phyloP scores from a whole-genome alignment of 2,888 invertebrate genomes.

The Cryptus viduatorius region DNA sequence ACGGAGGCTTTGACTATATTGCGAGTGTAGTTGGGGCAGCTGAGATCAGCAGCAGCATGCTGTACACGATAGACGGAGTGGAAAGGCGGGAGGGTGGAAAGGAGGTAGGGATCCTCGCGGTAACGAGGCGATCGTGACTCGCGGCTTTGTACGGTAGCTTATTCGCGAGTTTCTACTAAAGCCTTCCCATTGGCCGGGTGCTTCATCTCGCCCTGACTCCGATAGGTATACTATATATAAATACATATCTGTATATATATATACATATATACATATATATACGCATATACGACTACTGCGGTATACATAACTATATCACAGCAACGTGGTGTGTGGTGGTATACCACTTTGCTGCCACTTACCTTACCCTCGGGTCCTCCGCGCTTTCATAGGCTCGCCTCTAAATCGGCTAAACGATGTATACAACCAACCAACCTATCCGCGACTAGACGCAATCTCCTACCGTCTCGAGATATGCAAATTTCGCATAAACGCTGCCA shows the following conservation, averaged over 20 bases:
- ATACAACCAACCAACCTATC: conserved; percentile 61
- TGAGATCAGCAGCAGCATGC: conserved; percentile 48
- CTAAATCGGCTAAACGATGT: conserved; percentile 77
- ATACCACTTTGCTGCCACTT: conserved; percentile 79
- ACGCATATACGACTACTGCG: conserved; percentile 8
- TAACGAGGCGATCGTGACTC: conserved; percentile 84
- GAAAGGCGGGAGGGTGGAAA: conserved; percentile 44
- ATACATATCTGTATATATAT: conserved; percentile 4
- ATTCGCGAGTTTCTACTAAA: conserved; percentile 73
- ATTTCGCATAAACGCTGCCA: background rate
- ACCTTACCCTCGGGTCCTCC: conserved; percentile 69
- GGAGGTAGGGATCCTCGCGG: conserved; percentile 63
- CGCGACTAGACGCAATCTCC: conserved; percentile 10
- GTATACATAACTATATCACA: conserved; percentile 9
- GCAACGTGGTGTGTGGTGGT: conserved; percentile 50
- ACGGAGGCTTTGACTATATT: conserved; percentile 15
- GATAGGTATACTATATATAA: conserved; percentile 40
- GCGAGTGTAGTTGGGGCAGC: conserved; percentile 66
- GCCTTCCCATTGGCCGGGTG: conserved; percentile 60
- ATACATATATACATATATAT: conserved; percentile 13
- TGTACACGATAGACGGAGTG: conserved; percentile 29
- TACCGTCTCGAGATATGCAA: conserved; percentile 55
- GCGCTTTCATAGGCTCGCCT: conserved; percentile 67
- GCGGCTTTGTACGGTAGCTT: conserved; percentile 80
- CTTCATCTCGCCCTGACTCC: conserved; percentile 61